Evolutionary conservation across 2,797 vertebrate species (phyloP).

Genomic region (Merluccius polli): DNA sequence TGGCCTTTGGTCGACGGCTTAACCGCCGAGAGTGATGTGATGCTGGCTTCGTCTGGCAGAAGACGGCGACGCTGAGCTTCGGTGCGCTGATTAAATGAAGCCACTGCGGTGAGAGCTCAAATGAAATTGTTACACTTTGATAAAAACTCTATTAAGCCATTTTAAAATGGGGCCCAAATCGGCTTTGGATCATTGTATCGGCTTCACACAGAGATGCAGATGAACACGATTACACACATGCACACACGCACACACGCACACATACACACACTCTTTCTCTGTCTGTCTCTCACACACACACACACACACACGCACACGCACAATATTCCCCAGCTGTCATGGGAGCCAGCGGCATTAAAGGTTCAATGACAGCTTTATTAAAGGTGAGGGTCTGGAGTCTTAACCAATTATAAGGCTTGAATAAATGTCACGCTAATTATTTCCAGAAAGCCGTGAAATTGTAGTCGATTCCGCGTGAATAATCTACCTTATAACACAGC

Average conservation of each 20-base stretch:
- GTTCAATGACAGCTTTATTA: constrained; percentile 63
- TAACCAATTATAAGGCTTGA: constrained; percentile 58
- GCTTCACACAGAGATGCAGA: constrained; percentile 19
- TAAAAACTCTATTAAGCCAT: constrained; percentile 37
- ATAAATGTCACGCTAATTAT: constrained; percentile 65
- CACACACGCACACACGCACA: not conserved
- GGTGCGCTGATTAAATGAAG: constrained; percentile 35
- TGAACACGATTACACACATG: constrained; percentile 8
- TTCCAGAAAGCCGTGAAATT: constrained; percentile 62
- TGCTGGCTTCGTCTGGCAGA: constrained; percentile 8
- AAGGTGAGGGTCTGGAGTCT: constrained; percentile 49
- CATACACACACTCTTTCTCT: not conserved
- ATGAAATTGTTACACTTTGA: constrained; percentile 40
- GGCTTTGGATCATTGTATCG: constrained; percentile 25
- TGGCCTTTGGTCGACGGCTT: constrained; percentile 3
- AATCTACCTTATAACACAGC: constrained; percentile 53
- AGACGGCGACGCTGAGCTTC: constrained; percentile 20
- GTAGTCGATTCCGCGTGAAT: constrained; percentile 57
- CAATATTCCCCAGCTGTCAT: constrained; percentile 34
- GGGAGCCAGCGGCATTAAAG: constrained; percentile 44
- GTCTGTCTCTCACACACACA: not conserved
- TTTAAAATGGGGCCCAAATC: constrained; percentile 33
- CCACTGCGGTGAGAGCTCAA: constrained; percentile 7
- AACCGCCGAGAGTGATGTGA: not conserved
- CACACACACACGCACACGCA: not conserved